Evolutionary conservation across 2,888 invertebrate species (phyloP).

Genomic region (Ophraella communa): DNA sequence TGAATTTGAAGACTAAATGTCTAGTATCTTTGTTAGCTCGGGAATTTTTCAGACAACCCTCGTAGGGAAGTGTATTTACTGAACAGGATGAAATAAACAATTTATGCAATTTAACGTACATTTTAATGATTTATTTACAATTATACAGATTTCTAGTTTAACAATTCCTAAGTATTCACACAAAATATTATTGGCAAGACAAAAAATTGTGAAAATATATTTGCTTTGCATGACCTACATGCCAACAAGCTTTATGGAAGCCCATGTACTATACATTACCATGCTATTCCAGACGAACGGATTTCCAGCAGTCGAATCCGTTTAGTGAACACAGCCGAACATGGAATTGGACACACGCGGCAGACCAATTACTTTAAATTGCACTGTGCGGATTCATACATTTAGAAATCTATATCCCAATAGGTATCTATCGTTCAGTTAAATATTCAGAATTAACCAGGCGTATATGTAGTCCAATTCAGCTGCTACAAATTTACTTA

Average conservation of each 20-base stretch:
- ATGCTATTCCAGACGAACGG: conserved; percentile 13
- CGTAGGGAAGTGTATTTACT: too few relatives aligned
- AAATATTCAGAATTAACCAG: conserved; percentile 16
- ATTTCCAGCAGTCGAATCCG: conserved; percentile 23
- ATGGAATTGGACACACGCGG: conserved; percentile 30
- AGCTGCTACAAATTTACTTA: background rate
- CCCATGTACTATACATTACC: conserved; percentile 20
- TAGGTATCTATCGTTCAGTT: conserved; percentile 20
- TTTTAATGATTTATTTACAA: too few relatives aligned
- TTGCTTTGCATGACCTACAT: background rate
- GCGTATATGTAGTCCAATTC: conserved; percentile 1
- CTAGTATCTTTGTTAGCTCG: too few relatives aligned
- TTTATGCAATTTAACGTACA: too few relatives aligned
- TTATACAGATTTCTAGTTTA: too few relatives aligned
- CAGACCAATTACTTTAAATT: conserved; percentile 42
- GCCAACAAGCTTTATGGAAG: background rate
- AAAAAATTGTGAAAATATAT: too few relatives aligned
- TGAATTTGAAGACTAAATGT: too few relatives aligned
- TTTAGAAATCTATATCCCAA: conserved; percentile 29
- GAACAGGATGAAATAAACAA: too few relatives aligned
- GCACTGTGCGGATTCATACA: conserved; percentile 40
- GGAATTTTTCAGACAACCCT: too few relatives aligned
- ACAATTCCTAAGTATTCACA: too few relatives aligned
- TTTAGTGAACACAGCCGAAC: conserved; percentile 22
- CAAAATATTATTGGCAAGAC: too few relatives aligned